These are phyloP conservation scores for Hylomyscus alleni DNA, from an alignment of 2,797 vertebrate genomes.

Conservation along the genomic window DNA sequence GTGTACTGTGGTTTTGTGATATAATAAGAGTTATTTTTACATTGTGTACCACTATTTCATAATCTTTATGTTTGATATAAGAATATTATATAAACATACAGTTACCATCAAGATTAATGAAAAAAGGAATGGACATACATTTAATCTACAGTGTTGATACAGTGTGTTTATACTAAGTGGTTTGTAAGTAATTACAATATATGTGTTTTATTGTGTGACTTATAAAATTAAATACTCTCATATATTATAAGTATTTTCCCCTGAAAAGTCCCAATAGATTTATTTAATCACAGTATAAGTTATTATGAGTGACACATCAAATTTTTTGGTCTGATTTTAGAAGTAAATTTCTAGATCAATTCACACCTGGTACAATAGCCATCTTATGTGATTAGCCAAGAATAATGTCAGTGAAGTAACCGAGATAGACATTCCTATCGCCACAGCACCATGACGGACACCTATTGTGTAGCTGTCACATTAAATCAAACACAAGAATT, in stretches of 20 bases:
- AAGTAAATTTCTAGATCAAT: neutral
- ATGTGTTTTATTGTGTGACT: neutral
- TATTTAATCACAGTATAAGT: neutral
- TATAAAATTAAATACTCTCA: neutral
- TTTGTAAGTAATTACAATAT: neutral
- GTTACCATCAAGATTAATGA: neutral
- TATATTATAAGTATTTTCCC: neutral
- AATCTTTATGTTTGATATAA: neutral
- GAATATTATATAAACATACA: neutral
- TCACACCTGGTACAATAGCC: neutral
- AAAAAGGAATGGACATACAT: neutral
- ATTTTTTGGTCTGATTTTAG: neutral
- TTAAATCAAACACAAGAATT: neutral
- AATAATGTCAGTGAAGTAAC: neutral
- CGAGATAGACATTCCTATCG: neutral
- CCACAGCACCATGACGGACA: fast-evolving
- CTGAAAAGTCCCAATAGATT: neutral
- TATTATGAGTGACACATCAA: neutral
- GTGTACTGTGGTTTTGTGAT: fast-evolving
- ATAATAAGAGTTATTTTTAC: neutral
- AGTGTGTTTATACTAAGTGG: neutral
- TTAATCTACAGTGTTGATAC: neutral
- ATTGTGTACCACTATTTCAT: neutral
- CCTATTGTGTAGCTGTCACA: neutral
- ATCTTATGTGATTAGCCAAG: neutral